Evolutionary conservation across 2,113 vertebrate species (phyloP).

Genomic region (Romanogobio albipinnatus): DNA sequence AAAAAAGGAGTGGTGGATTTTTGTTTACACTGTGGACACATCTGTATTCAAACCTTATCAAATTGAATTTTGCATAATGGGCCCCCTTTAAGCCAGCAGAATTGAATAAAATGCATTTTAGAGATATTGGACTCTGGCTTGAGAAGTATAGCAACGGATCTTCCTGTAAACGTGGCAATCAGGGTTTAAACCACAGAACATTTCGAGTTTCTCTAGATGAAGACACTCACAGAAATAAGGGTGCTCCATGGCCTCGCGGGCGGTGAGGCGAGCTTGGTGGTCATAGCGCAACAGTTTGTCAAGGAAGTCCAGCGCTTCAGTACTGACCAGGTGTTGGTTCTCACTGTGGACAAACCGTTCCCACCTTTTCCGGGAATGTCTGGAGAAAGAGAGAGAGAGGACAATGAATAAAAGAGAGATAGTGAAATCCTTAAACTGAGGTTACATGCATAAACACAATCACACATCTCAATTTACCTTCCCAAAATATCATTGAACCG

Average conservation of each 20-base stretch:
- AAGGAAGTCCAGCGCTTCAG: constrained; percentile 69
- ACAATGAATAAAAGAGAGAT: not conserved
- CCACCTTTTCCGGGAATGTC: constrained; percentile 73
- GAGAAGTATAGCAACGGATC: too few relatives aligned
- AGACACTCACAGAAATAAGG: constrained; percentile 66
- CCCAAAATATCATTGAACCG: constrained; percentile 74
- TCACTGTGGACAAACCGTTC: constrained; percentile 75
- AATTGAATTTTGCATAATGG: too few relatives aligned
- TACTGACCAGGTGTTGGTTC: constrained; percentile 73
- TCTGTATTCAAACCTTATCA: too few relatives aligned
- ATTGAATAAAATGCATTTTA: too few relatives aligned
- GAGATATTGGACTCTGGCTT: too few relatives aligned
- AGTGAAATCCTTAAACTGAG: not conserved
- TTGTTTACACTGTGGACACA: too few relatives aligned
- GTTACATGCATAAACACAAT: not conserved
- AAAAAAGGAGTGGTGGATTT: too few relatives aligned
- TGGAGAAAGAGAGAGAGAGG: constrained; percentile 25
- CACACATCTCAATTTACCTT: constrained; percentile 57
- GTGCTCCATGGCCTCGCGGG: constrained; percentile 73
- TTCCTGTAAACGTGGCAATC: too few relatives aligned
- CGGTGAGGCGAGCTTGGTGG: constrained; percentile 72
- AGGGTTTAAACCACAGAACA: too few relatives aligned
- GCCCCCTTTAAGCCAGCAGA: too few relatives aligned
- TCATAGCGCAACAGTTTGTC: constrained; percentile 75
- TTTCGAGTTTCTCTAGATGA: not conserved